Percentiles rank a stretch among this genome's conserved stretches.
Evolutionary conservation across 2,797 vertebrate genomes (phyloP).

Genomic region (Leuciscus waleckii): DNA sequence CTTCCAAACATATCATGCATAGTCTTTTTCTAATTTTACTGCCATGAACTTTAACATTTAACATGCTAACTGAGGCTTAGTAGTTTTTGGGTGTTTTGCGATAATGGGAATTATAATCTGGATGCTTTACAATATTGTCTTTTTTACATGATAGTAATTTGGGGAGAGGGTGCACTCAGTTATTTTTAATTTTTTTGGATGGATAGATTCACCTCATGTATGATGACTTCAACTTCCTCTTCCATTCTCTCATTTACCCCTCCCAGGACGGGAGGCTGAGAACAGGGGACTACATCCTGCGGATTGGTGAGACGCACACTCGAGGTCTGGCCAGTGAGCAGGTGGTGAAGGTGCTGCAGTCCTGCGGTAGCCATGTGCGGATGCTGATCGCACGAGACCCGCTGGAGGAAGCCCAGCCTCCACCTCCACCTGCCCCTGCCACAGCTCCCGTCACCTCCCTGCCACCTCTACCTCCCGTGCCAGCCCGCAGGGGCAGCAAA

Average conservation of each 20-base stretch:
- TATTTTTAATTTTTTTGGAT: not conserved
- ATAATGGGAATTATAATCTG: not conserved
- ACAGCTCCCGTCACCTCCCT: constrained; percentile 78
- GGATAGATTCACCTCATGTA: not conserved
- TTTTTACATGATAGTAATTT: not conserved
- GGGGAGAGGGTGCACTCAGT: not conserved
- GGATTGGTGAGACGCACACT: constrained; percentile 89
- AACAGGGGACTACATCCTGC: constrained; percentile 92
- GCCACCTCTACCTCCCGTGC: constrained; percentile 61
- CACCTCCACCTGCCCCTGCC: constrained; percentile 80
- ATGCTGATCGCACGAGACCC: constrained; percentile 90
- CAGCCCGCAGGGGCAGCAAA: constrained; percentile 59
- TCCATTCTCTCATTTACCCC: not conserved
- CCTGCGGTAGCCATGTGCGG: constrained; percentile 87
- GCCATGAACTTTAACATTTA: too few species aligned
- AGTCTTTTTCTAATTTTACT: too few species aligned
- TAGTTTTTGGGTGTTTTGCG: too few species aligned
- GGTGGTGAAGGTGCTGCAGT: constrained; percentile 91
- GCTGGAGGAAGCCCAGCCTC: constrained; percentile 66
- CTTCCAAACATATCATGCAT: too few species aligned
- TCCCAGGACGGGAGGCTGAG: constrained; percentile 89
- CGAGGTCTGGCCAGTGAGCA: constrained; percentile 91
- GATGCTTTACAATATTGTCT: not conserved
- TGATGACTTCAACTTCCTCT: not conserved
- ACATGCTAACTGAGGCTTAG: too few species aligned